Base-by-base conservation (phyloP, 2,113 vertebrate species). In the Hippocampus comes region DNA sequence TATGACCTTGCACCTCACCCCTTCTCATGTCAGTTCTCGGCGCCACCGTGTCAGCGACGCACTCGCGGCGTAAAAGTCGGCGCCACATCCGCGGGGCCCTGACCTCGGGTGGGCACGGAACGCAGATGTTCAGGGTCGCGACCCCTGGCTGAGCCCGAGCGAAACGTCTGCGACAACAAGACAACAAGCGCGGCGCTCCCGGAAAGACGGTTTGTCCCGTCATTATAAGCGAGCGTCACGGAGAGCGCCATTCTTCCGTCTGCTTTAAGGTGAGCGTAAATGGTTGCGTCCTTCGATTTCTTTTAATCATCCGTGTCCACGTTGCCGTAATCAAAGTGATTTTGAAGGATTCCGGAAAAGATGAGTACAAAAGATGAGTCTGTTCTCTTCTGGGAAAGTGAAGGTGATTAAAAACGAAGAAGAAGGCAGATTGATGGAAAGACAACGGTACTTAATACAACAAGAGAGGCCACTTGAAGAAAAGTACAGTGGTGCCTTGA, bases 401-500 rank as follows among this genome's bases (percentile, higher is more conserved):
- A 86, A 84, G 74, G 77, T 87, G 87, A 90, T 88, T 86, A 87
- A 87, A 86, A 72, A 74, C 74, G 56, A 59, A 72, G 1, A 69
- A 67, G 83, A 79, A 83, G 82, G 85, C 83, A 78, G 73, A 85
- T 74, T 69, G 81, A 85, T 78, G 80, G 82, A 71, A 84, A 84
- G 80, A 85, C 78, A 82, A 84, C 51, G 53, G 89, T 86, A 90
- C 89, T 89, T 85, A 86, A 84, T 76, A 75, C 56, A 38, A 86
- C 77, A 80, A 82, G 73, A 80, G 77, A 71, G 53, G 78, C 60
- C 84, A 84, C 85, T 88, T 83, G 74, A 84, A 85, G 71, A 56
- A 83, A 74, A 76, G 79, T 66, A 73, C 83, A 9, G 59, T 61
- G 75, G 75, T 70, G 82, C 80, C 78, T 73, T 64, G 59, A 61